Evolutionary conservation across 2,797 vertebrate genomes (phyloP), one percentile per base, ranked within the genome.

Genomic region (Alectoris magna): DNA sequence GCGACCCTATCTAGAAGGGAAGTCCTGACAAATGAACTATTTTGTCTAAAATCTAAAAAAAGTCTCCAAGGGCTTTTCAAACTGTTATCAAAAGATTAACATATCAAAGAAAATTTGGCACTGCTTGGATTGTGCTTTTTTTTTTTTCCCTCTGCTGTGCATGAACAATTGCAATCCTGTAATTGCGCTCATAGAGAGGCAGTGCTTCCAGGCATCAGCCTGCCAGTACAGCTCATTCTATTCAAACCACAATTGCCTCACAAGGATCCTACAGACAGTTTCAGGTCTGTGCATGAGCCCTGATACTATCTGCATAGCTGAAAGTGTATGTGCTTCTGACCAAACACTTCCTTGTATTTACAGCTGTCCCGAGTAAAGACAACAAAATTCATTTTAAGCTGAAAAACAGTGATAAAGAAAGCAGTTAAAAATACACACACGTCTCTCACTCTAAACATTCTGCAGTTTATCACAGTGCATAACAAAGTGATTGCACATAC

Each of bases 331-430:
- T 97, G 97, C 97, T 97, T 92, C 95, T 97, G 98, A 97, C 98
- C 99, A 98, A 99, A 97, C 98, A 98, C 99, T 99, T 99, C 99
- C 99, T 98, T 96, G 94, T 95, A 98, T 98, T 97, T 98, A 98
- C 98, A 98, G 96, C 75, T 66, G 68, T 11, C 31, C 23, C 1
- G 19, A 92, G 63, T 2, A 46, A 89, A 88, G 76, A 89, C 77
- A 71, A 79, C 76, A 87, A 62, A 46, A 18, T 10, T 74, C 27
- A 23, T 71, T 49, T 31, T 12, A 68, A 77, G 77, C 43, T 74
- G 73, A n/a, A 53, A 8, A 80, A 16, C 6, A 15, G 60, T 26
- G 34, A 44, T 8, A 49, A 68, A 87, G 75, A 82, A 14, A 5
- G 41, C 55, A 46, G 66, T n/a, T 69, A 39, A 84, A 58, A 68